Base-by-base conservation (phyloP, 2,888 invertebrate genomes). In the Dichetophora obliterata region DNA sequence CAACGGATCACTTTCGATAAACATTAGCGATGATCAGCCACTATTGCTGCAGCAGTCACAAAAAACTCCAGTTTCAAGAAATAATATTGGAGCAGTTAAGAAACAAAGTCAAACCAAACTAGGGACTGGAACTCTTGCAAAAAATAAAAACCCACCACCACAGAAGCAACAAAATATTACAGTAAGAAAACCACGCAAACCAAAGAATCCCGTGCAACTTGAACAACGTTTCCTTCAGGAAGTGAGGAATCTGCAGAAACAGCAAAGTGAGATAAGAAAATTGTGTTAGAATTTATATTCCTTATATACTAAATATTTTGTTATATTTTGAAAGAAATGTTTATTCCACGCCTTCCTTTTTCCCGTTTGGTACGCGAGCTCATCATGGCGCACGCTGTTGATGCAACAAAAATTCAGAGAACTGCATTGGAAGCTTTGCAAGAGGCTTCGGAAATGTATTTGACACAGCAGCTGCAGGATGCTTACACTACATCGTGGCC, bases 401-500 rank as follows among this genome's bases (percentile, higher is more conserved):
- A 43, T 2, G 77, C 76, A 0, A 68, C 75, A 4, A 77, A 86
- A 76, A 86, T 91, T 52, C 89, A 91, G 73, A 1, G 66, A 0
- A 57, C 80, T 1, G 91, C 91, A 0, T 71, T 92, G 16, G 83
- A 86, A 78, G 91, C 91, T 0, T 76, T 92, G 34, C 91, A 91
- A 81, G 90, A 90, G 79, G 85, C 91, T 1, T 75, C 88, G 0
- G 91, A 92, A 84, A 86, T 90, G 79, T 91, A 90, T 79, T 11
- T 91, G 3, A 88, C 89, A 0, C 89, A 90, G 79, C 87, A 90
- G 19, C 90, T 92, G 54, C 88, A 90, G 77, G 91, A 92, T 81
- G 85, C 90, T 0, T 83, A 90, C 57, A 76, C 89, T 85, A 3
- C 91, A 91, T 80, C 89, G 91, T 0, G 88, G 88, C 22, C 86